phyloP scores from a whole-genome alignment of 2,113 vertebrate species.

The Phylloscopus trochilus region DNA sequence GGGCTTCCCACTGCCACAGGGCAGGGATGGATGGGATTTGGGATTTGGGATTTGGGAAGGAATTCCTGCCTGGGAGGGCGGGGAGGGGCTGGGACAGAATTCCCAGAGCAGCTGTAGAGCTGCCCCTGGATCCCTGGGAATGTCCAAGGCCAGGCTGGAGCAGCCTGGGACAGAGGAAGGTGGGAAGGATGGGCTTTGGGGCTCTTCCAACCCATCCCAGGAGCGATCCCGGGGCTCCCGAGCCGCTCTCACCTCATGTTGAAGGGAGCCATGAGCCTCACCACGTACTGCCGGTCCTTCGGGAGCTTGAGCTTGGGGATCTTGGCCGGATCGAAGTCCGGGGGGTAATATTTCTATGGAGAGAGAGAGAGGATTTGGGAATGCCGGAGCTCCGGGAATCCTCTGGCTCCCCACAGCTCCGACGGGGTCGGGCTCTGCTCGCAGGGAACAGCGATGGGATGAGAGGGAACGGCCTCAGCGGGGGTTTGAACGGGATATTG shows the following conservation, averaged over 20 bases:
- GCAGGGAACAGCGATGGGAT: neutral
- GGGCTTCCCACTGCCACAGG: no score
- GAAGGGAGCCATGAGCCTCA: constrained; percentile 89
- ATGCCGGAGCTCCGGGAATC: neutral
- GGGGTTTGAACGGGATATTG: neutral
- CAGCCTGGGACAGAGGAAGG: no score
- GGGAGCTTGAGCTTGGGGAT: constrained; percentile 87
- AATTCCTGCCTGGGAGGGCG: no score
- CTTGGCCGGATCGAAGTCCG: constrained; percentile 89
- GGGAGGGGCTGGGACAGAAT: no score
- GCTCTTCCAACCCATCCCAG: neutral
- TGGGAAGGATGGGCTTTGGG: neutral
- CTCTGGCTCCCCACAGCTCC: neutral
- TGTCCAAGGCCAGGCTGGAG: no score
- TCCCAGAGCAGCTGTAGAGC: no score
- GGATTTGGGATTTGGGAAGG: no score
- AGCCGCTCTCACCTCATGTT: constrained; percentile 78
- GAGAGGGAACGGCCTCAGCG: neutral
- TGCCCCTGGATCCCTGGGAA: no score
- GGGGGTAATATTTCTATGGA: constrained; percentile 91
- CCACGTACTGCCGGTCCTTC: constrained; percentile 68
- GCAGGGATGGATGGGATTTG: no score
- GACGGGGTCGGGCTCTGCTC: neutral
- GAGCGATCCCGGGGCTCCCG: accelerated
- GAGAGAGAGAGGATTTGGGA: neutral